Base-by-base conservation (phyloP, 1,140 invertebrate genomes). In the Conus ventricosus region DNA sequence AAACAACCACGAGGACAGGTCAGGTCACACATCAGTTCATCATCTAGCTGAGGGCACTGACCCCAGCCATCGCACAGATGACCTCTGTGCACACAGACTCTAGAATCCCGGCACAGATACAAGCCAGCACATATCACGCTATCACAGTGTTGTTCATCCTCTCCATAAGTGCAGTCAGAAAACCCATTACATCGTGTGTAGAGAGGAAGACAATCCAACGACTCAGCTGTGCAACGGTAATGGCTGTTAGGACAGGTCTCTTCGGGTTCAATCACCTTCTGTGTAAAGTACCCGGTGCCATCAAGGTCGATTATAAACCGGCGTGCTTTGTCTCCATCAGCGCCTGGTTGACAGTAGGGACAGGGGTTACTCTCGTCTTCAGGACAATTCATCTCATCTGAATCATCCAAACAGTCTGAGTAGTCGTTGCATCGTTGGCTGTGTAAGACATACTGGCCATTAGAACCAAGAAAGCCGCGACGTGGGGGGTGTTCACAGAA, bases 1-100 rank as follows among this genome's bases (percentile, higher is more conserved):
- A 25, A 53, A 54, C 88, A 90, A 53, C 53, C 80, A 93, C 54
- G 91, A 95, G 82, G 82, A 25, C 82, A 84, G 25, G 39, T 51
- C 81, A 57, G 17, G 54, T 83, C 81, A 55, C 81, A 83, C 53
- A 55, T 10, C 13, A 83, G 81, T 57, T 83, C 81, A 57, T 83
- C 81, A 51, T 83, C 81, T 8, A 5, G 39, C 15, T 55, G 81
- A 0, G 81, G 81, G 39, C 81, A 83, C 10, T 83, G 81, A 51
- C 23, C 23, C 20, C 25, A 27, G 81, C 51, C 51, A 25, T 83
- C 81, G 23, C 81, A 83, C 10, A 83, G 51, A n/a, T 83, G 8
- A 25, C 4, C 23, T n/a, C 23, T n/a, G 23, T 83, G 81, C 81
- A 83, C 81, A 23, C 81, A 83, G 8, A 83, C 81, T 27, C 20